These are phyloP conservation scores for Otolemur garnettii DNA, from an alignment of 2,113 vertebrate species.

Conservation along the genomic window DNA sequence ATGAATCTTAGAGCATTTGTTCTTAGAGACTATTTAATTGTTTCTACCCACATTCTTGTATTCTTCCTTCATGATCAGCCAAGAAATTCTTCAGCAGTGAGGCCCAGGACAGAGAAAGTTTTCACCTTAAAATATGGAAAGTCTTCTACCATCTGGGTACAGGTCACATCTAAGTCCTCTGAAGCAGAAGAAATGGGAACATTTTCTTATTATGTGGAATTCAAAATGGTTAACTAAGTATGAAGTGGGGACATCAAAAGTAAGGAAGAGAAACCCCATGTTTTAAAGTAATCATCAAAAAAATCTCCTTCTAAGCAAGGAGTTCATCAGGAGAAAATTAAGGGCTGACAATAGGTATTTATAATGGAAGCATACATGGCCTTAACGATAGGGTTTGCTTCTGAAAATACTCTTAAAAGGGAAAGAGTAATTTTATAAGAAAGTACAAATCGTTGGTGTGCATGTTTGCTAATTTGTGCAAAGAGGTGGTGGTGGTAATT, in stretches of 20 bases:
- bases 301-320: conserved; percentile 57
- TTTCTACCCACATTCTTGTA: conserved; percentile 42
- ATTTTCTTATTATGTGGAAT: conserved; percentile 18
- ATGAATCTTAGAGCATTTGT: conserved; percentile 37
- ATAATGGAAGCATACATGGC: conserved; percentile 72
- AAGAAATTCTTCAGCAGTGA: conserved; percentile 63
- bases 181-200: conserved; percentile 28
- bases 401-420: conserved; percentile 80
- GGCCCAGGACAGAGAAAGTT: conserved; percentile 33
- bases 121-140: conserved; percentile 31
- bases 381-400: conserved; percentile 78
- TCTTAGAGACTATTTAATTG: conserved; percentile 51
- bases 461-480: conserved; percentile 68
- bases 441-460: conserved; percentile 81
- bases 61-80: conserved; percentile 41
- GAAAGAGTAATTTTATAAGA: conserved; percentile 81
- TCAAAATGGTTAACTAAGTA: neutral
- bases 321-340: conserved; percentile 81
- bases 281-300: conserved; percentile 39
- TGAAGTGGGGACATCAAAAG: neutral
- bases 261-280: conserved; percentile 48
- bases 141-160: neutral
- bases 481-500: conserved; percentile 71
- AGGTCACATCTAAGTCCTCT: neutral
- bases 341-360: conserved; percentile 78